These are phyloP conservation scores for Varanus salvator DNA, from an alignment of 2,113 vertebrate genomes.

Conservation along the genomic window DNA sequence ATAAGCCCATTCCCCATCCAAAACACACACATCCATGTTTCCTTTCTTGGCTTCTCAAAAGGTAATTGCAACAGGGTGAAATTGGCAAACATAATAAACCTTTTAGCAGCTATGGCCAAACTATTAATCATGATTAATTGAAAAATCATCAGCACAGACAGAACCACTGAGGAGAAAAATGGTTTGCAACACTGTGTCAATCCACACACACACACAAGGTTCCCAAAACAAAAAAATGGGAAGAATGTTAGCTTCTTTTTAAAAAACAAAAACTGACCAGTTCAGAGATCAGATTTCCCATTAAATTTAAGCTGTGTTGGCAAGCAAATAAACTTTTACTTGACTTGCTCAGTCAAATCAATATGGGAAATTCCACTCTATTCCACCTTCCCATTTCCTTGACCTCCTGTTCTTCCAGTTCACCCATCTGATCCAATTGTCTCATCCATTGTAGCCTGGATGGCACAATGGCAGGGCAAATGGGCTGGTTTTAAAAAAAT, in stretches of 20 bases:
- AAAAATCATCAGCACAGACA: constrained; percentile 26
- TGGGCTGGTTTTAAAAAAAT: too few relatives aligned
- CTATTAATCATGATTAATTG: constrained; percentile 32
- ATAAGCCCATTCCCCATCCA: not conserved
- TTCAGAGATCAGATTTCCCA: not conserved
- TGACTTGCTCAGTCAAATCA: not conserved
- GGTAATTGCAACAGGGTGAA: constrained; percentile 13
- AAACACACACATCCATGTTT: too few relatives aligned
- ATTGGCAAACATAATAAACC: constrained; percentile 12
- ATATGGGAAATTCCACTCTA: not conserved
- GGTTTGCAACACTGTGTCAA: not conserved
- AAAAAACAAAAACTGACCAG: not conserved
- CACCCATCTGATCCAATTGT: not conserved
- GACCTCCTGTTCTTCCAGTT: not conserved
- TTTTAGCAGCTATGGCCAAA: constrained; percentile 4
- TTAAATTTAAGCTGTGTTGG: not conserved
- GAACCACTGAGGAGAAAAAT: not conserved
- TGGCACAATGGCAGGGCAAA: too few relatives aligned
- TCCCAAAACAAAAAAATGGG: not conserved
- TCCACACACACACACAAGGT: too few relatives aligned
- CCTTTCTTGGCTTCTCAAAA: not conserved
- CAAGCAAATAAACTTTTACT: not conserved
- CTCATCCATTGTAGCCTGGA: not conserved
- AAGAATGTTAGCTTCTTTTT: not conserved
- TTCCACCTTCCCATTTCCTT: not conserved